phyloP scores from a whole-genome alignment of 2,113 vertebrate species.

The Ranitomeya imitator region DNA sequence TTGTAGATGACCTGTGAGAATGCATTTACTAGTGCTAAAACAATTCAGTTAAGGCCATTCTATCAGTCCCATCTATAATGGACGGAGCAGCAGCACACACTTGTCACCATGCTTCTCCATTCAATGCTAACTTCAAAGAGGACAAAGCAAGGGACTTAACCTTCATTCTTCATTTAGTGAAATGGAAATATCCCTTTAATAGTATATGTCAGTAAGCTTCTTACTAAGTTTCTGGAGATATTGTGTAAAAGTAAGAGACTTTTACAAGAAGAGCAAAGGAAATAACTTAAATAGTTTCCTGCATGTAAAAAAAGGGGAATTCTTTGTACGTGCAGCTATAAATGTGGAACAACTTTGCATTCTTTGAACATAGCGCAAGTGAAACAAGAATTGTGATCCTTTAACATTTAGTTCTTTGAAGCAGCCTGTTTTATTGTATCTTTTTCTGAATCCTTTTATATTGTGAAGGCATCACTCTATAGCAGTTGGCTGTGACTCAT shows the following conservation, averaged over 20 bases:
- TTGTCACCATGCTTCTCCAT: too few species aligned
- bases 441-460: background rate
- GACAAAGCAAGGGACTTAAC: too few species aligned
- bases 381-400: background rate
- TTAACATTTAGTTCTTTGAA: background rate
- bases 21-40: too few species aligned
- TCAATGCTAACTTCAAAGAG: too few species aligned
- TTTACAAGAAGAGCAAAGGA: constrained; percentile 37
- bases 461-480: background rate
- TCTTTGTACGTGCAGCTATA: background rate
- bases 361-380: background rate
- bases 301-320: constrained; percentile 28
- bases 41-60: too few species aligned
- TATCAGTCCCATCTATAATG: too few species aligned
- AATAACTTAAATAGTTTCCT: constrained; percentile 38
- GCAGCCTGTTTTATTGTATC: background rate
- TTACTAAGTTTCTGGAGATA: background rate
- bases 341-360: background rate
- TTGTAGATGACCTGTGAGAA: too few species aligned
- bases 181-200: too few species aligned
- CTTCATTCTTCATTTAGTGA: too few species aligned
- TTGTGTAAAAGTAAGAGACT: background rate
- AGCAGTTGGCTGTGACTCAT: background rate
- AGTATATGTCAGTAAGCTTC: background rate
- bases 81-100: too few species aligned